Evolutionary conservation across 2,113 vertebrate genomes (phyloP).

Genomic region (Cyphomyrus plagiostoma): DNA sequence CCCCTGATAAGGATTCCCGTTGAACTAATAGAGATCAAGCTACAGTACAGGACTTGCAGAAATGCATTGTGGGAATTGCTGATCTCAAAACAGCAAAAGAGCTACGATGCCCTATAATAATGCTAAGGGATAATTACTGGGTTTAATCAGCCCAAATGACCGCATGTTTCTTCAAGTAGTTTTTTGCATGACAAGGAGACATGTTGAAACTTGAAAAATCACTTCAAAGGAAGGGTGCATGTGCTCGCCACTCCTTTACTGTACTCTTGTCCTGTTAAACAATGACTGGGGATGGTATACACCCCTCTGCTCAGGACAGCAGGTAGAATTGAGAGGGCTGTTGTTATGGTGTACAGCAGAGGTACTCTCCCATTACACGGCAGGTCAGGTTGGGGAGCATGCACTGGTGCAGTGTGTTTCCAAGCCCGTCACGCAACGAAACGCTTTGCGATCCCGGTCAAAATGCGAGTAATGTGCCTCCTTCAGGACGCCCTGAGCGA

Average conservation of each 20-base stretch:
- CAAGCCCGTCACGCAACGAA: neutral
- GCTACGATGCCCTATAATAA: neutral
- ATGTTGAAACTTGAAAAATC: constrained; percentile 52
- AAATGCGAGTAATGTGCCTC: neutral
- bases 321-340: no score
- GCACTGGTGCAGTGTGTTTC: neutral
- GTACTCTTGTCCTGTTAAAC: constrained; percentile 9
- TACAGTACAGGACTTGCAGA: neutral
- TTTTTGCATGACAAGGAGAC: constrained; percentile 38
- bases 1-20: neutral
- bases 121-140: neutral
- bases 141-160: constrained; percentile 12
- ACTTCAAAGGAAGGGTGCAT: constrained; percentile 47
- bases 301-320: no score
- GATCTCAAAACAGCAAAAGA: neutral
- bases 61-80: neutral
- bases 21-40: neutral
- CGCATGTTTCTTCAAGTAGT: constrained; percentile 27
- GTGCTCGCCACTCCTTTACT: constrained; percentile 34
- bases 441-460: neutral
- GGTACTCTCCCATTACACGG: neutral
- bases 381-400: neutral
- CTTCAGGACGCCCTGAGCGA: neutral
- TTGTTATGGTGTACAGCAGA: neutral
- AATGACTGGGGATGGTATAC: neutral